Evolutionary conservation across 2,888 invertebrate species (phyloP), one percentile per base, ranked within the genome.

Genomic region (Acrobasis consociella): DNA sequence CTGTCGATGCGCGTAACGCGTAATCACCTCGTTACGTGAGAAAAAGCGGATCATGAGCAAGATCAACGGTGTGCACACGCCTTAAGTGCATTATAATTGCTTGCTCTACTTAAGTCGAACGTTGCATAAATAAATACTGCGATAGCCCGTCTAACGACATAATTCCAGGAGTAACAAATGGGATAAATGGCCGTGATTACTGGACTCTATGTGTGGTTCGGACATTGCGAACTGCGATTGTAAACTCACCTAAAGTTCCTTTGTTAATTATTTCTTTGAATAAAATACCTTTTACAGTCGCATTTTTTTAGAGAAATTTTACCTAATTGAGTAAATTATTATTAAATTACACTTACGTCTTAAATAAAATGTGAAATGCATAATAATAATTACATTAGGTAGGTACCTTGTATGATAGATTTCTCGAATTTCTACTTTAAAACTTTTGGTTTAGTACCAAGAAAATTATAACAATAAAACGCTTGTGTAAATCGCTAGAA

Each of bases 11-110:
- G 67, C 67, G 69, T 68, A 71, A 74, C 68, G 65, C 66, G 60
- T 76, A 78, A 81, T 77, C 72, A 74, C 67, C 74, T 73, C 68
- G 71, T 80, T 80, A 74, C 63, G 70, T 60, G 65, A 73, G 72
- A 78, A 80, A 80, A 80, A 77, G 69, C 66, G 64, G 64, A 68
- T 72, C 69, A 67, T 72, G 72, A 73, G 73, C 64, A 67, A 76
- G 74, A 75, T 75, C 76, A 74, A 72, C 65, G 62, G 60, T 72
- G 68, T 75, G 70, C 70, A 77, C 73, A 79, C 75, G 76, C 76
- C 75, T 69, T 86, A 83, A 85, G 77, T 79, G 77, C 76, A 80
- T 80, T 81, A 86, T 85, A 85, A 86, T 86, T 81, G 81, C 73
- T 68, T 67, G 70, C 68, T 72, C 74, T 77, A 72, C 75, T 79